These are phyloP conservation scores for Diorhabda sublineata DNA, from an alignment of 1,140 invertebrate genomes.

Conservation along the genomic window DNA sequence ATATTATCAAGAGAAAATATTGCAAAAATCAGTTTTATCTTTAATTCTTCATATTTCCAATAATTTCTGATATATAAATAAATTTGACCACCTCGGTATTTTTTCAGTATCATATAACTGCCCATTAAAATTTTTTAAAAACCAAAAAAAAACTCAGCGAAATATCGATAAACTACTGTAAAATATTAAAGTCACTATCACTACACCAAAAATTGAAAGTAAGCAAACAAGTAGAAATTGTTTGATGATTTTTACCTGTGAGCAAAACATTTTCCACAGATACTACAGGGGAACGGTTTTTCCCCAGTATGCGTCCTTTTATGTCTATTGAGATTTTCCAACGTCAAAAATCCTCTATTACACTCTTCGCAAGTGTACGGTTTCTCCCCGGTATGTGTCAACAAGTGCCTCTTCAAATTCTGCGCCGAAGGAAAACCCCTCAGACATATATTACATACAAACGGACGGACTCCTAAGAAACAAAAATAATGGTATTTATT, in stretches of 20 bases:
- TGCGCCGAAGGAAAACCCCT: slow-evolving; percentile 36
- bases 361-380: slow-evolving; percentile 51
- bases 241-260: slow-evolving; percentile 30
- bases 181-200: no score
- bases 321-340: slow-evolving; percentile 58
- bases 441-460: slow-evolving; percentile 34
- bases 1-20: no score
- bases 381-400: slow-evolving; percentile 71
- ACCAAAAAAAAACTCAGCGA: no score
- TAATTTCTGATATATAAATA: no score
- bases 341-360: slow-evolving; percentile 38
- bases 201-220: no score
- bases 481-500: background rate
- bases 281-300: slow-evolving; percentile 53
- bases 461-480: slow-evolving; percentile 36
- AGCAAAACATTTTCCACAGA: slow-evolving; percentile 41
- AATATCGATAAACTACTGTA: no score
- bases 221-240: no score
- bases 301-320: slow-evolving; percentile 58
- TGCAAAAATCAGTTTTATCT: no score
- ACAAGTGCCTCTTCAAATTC: slow-evolving; percentile 62
- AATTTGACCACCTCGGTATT: no score
- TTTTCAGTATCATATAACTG: no score
- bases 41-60: no score
- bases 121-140: no score